A percentile compares a stretch with the other conserved stretches of the same genome.
phyloP scores from a whole-genome alignment of 2,113 vertebrate species.

The Pelodiscus sinensis region DNA sequence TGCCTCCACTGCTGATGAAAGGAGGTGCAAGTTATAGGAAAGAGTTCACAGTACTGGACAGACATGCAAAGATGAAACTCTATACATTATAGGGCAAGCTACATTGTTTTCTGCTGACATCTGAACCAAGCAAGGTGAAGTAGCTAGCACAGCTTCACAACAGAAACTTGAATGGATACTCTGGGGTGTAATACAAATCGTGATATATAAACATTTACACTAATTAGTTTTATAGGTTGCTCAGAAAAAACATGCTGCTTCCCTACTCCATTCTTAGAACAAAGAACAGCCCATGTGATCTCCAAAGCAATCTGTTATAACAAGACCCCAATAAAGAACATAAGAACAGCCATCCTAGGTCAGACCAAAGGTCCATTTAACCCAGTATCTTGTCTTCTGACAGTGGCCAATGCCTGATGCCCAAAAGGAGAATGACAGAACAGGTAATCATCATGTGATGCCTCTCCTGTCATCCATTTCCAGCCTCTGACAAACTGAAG shows the following conservation, averaged over 20 bases:
- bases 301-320: neutral
- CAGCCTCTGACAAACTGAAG: no score
- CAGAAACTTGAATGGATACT: neutral
- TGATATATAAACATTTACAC: neutral
- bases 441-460: no score
- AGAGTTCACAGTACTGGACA: no score
- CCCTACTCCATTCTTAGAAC: neutral
- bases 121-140: neutral
- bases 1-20: accelerated
- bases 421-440: no score
- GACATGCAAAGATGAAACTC: neutral
- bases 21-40: neutral
- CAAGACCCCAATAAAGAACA: neutral
- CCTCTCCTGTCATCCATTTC: no score
- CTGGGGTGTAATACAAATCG: neutral
- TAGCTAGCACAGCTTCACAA: neutral
- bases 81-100: neutral
- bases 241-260: neutral
- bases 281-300: neutral
- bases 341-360: no score
- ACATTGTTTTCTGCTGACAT: neutral
- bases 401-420: no score
- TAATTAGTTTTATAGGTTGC: neutral
- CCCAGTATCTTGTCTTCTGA: no score
- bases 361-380: no score